Percentiles rank a stretch among this genome's conserved stretches.
These are phyloP conservation scores for Acanthornis magna DNA, from an alignment of 2,797 vertebrate species.

Conservation along the genomic window DNA sequence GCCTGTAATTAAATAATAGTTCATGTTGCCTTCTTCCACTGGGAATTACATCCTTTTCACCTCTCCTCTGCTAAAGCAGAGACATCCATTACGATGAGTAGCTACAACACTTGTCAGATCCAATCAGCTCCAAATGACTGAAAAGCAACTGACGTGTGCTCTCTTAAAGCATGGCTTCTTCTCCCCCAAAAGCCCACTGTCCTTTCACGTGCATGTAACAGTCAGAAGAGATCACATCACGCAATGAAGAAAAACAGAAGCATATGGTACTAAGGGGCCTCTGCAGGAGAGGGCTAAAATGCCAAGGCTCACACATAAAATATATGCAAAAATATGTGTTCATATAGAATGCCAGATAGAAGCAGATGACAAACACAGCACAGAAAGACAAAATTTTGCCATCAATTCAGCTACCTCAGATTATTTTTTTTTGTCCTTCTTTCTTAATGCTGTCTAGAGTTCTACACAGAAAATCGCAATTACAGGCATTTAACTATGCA, in stretches of 20 bases:
- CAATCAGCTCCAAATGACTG: constrained; percentile 83
- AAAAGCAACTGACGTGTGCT: constrained; percentile 79
- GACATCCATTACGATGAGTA: constrained; percentile 85
- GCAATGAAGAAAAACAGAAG: constrained; percentile 80
- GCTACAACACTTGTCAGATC: constrained; percentile 91
- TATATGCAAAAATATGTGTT: constrained; percentile 73
- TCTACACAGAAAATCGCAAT: not conserved
- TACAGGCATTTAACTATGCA: constrained; percentile 43
- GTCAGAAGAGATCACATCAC: constrained; percentile 83
- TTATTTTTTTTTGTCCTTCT: not conserved
- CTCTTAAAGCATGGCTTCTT: constrained; percentile 79
- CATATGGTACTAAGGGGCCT: constrained; percentile 81
- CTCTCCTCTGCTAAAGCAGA: constrained; percentile 78
- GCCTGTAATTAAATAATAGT: constrained; percentile 94
- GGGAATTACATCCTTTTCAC: constrained; percentile 85
- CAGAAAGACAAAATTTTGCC: constrained; percentile 29
- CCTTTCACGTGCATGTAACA: constrained; percentile 81
- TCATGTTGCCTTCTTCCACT: constrained; percentile 83
- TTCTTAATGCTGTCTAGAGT: constrained; percentile 9
- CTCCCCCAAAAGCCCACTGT: constrained; percentile 77
- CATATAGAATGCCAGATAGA: constrained; percentile 50
- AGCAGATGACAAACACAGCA: constrained; percentile 56
- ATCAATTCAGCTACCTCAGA: constrained; percentile 2
- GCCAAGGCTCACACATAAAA: constrained; percentile 73
- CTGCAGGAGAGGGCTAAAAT: constrained; percentile 77